These are phyloP conservation scores for Heliangelus exortis DNA, from an alignment of 2,797 vertebrate species.

Conservation along the genomic window DNA sequence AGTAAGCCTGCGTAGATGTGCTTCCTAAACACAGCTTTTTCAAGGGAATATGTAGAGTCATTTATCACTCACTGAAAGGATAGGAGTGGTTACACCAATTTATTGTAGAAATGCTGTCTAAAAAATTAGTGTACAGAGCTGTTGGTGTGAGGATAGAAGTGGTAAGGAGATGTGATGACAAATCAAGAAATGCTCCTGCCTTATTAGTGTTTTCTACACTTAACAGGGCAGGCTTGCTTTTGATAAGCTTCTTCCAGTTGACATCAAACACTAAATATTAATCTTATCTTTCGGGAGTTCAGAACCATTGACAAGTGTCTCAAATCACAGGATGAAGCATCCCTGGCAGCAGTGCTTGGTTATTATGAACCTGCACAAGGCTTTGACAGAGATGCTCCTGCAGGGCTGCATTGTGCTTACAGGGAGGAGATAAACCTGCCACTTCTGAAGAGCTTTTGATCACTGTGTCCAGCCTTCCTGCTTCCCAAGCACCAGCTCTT, in stretches of 20 bases:
- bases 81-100: neutral
- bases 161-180: neutral
- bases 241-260: neutral
- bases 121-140: neutral
- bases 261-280: neutral
- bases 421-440: neutral
- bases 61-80: neutral
- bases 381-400: neutral
- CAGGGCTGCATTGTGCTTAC: neutral
- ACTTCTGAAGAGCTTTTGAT: slow-evolving; percentile 2
- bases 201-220: neutral
- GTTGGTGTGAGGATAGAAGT: neutral
- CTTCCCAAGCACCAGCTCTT: neutral
- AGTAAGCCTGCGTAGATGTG: neutral
- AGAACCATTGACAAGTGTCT: neutral
- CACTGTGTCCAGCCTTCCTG: neutral
- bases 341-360: neutral
- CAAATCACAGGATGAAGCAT: neutral
- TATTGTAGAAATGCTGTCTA: neutral
- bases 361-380: neutral
- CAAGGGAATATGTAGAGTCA: neutral
- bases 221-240: neutral
- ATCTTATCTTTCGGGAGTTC: neutral
- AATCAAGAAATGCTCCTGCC: neutral
- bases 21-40: neutral